Evolutionary conservation across 2,113 vertebrate species (phyloP).

Genomic region (Etheostoma cragini): DNA sequence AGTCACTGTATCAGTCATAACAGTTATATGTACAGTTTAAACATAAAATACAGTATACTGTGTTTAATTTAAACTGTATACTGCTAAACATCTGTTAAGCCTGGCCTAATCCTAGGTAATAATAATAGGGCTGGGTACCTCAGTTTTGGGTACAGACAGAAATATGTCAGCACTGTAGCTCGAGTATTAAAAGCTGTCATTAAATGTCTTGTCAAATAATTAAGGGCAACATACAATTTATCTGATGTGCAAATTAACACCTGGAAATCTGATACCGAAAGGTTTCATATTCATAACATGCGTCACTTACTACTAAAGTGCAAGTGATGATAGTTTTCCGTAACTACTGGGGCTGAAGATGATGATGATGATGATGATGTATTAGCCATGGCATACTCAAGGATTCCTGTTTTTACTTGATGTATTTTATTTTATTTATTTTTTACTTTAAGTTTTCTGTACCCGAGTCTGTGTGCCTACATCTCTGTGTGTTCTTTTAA

Average conservation of each 20-base stretch:
- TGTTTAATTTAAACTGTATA: neutral
- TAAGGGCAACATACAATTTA: too few relatives aligned
- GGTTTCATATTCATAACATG: neutral
- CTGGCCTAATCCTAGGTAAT: neutral
- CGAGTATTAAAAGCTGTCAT: neutral
- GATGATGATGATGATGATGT: too few relatives aligned
- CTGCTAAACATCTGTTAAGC: neutral
- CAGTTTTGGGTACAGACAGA: neutral
- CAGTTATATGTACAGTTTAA: neutral
- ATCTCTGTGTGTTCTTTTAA: too few relatives aligned
- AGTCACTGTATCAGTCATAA: too few relatives aligned
- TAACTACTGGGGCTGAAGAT: too few relatives aligned
- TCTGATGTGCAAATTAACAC: neutral
- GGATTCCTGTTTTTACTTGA: too few relatives aligned
- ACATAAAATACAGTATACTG: neutral
- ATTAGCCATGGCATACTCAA: too few relatives aligned
- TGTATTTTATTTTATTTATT: too few relatives aligned
- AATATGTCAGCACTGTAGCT: neutral
- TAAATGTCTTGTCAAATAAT: neutral
- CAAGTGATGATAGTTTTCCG: too few relatives aligned
- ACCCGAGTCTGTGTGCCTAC: too few relatives aligned
- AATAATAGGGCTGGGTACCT: neutral
- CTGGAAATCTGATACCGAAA: neutral
- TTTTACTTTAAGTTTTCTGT: too few relatives aligned
- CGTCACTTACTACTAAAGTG: neutral